Evolutionary conservation across 2,113 vertebrate species (phyloP).

Genomic region (Pungitius pungitius): DNA sequence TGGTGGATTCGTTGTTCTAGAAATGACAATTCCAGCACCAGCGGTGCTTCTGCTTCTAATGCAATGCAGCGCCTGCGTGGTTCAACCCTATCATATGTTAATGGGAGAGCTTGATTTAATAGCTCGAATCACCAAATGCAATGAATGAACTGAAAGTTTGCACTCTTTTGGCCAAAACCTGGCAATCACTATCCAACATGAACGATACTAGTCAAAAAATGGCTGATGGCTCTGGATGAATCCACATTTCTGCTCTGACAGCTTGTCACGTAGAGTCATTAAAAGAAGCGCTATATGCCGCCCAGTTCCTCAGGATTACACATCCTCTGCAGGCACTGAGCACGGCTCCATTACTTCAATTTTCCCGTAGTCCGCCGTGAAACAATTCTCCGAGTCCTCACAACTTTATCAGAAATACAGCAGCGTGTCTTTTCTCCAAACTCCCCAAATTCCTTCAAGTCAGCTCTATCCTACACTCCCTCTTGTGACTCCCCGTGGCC

Average conservation of each 20-base stretch:
- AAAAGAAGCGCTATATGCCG: slow-evolving; percentile 1
- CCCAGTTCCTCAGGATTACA: slow-evolving; percentile 32
- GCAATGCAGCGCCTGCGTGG: slow-evolving; percentile 11
- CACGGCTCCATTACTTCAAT: slow-evolving; percentile 8
- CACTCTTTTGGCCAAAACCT: not conserved
- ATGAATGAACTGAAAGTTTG: not conserved
- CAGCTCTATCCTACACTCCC: slow-evolving; percentile 17
- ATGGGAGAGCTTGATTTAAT: slow-evolving; percentile 29
- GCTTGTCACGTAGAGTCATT: not conserved
- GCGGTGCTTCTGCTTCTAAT: slow-evolving; percentile 5
- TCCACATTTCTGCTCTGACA: not conserved
- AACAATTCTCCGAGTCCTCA: slow-evolving; percentile 11
- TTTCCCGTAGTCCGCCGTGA: slow-evolving; percentile 22
- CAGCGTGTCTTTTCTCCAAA: slow-evolving; percentile 20
- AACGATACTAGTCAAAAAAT: not conserved
- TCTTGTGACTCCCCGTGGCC: slow-evolving; percentile 16
- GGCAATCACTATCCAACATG: not conserved
- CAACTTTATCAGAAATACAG: slow-evolving; percentile 18
- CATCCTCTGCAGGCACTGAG: slow-evolving; percentile 28
- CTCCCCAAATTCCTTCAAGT: slow-evolving; percentile 39
- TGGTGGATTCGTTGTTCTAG: not conserved
- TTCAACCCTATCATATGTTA: slow-evolving; percentile 17
- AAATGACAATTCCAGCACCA: not conserved
- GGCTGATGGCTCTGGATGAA: too few species aligned
- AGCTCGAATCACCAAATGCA: slow-evolving; percentile 31